A percentile compares a stretch with the other conserved stretches of the same genome.
Evolutionary conservation across 2,797 vertebrate genomes (phyloP).

Genomic region (Anas georgica): DNA sequence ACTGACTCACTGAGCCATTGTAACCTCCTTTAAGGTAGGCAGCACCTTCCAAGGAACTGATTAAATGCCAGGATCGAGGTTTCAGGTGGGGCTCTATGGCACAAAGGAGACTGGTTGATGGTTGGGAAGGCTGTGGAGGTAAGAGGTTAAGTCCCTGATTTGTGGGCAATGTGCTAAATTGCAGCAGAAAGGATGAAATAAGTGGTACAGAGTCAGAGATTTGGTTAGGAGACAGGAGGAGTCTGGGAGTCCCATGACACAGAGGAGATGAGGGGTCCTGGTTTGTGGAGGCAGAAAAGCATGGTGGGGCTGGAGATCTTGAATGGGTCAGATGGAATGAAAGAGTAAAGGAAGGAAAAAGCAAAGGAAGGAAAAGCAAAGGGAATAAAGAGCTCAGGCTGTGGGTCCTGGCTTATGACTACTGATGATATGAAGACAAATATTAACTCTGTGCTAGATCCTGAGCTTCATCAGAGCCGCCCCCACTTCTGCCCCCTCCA

Average conservation of each 20-base stretch:
- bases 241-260: neutral
- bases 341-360: neutral
- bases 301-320: neutral
- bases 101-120: neutral
- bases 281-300: neutral
- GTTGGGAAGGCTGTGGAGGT: neutral
- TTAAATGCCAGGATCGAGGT: neutral
- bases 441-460: neutral
- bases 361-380: neutral
- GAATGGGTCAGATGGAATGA: neutral
- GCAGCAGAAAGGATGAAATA: neutral
- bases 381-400: neutral
- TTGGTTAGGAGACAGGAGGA: neutral
- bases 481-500: neutral
- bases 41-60: neutral
- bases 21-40: neutral
- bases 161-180: neutral
- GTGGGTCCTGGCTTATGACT: neutral
- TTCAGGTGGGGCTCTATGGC: neutral
- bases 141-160: neutral
- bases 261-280: neutral
- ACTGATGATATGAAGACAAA: accelerated
- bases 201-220: neutral
- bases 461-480: neutral
- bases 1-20: neutral